Conservation (phyloP, 2,797 vertebrate species). For the Cossypha dichroa region DNA sequence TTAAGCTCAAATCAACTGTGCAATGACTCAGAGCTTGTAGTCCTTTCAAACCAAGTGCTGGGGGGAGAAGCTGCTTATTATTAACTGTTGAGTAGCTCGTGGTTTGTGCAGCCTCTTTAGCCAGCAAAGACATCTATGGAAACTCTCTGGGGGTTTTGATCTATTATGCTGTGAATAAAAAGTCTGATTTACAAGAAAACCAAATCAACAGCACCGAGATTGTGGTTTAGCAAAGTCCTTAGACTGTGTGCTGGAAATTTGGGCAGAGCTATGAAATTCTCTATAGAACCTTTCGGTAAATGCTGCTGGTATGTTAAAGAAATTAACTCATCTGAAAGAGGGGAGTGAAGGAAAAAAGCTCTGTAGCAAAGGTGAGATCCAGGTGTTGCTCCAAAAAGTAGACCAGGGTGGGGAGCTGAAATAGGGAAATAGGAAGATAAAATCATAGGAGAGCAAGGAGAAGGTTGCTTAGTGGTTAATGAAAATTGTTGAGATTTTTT, state of each 20-base stretch:
- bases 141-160: not conserved
- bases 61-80: conserved; percentile 17
- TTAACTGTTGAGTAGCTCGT: conserved; percentile 49
- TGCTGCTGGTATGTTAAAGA: not conserved
- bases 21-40: conserved; percentile 59
- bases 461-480: not conserved
- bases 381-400: not conserved
- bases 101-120: not conserved
- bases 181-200: not conserved
- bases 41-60: conserved; percentile 47
- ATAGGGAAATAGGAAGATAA: not conserved
- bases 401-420: not conserved
- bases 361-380: not conserved
- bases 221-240: not conserved
- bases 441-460: not conserved
- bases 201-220: not conserved
- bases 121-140: not conserved
- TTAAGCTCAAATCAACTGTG: conserved; percentile 61
- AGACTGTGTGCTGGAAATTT: not conserved
- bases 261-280: not conserved
- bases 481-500: not conserved
- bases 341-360: not conserved
- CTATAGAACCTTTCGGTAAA: not conserved
- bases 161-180: not conserved
- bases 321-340: rapidly evolving